phyloP scores from a whole-genome alignment of 1,140 invertebrate genomes.

The Drosophila aff. region DNA sequence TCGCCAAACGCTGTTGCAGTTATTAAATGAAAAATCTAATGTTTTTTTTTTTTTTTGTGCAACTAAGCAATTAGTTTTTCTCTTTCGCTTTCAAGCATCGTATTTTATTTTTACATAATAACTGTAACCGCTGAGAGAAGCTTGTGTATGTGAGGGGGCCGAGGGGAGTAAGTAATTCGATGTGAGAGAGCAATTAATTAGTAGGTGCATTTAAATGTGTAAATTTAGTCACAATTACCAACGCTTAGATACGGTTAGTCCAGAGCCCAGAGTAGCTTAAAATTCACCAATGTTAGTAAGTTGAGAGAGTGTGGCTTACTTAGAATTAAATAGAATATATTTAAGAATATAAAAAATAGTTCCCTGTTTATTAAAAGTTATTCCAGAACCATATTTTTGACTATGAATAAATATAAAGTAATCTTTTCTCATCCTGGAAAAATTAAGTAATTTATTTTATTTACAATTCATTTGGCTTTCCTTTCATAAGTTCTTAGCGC shows the following conservation, averaged over 20 bases:
- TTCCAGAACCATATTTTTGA: constrained; percentile 1
- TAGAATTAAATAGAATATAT: background rate
- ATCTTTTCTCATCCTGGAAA: background rate
- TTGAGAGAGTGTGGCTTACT: background rate
- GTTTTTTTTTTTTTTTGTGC: constrained; percentile 21
- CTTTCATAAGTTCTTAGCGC: constrained; percentile 2
- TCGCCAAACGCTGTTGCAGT: constrained; percentile 54
- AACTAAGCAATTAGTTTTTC: constrained; percentile 54
- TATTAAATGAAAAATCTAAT: constrained; percentile 69
- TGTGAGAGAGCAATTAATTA: constrained; percentile 40
- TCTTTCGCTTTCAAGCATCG: constrained; percentile 53
- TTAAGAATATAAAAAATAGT: background rate
- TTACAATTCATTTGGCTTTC: background rate
- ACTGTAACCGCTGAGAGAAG: constrained; percentile 51
- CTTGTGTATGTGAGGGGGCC: background rate
- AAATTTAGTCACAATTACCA: constrained; percentile 38
- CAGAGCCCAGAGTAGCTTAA: constrained; percentile 9
- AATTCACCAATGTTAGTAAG: constrained; percentile 7
- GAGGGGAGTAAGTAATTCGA: constrained; percentile 11
- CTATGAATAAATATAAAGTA: background rate
- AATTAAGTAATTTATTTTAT: background rate
- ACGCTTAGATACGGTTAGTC: background rate
- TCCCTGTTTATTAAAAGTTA: background rate
- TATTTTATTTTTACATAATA: constrained; percentile 61
- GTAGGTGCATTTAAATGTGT: constrained; percentile 39